phyloP scores from a whole-genome alignment of 2,888 invertebrate species.

The Adineta ricciae region DNA sequence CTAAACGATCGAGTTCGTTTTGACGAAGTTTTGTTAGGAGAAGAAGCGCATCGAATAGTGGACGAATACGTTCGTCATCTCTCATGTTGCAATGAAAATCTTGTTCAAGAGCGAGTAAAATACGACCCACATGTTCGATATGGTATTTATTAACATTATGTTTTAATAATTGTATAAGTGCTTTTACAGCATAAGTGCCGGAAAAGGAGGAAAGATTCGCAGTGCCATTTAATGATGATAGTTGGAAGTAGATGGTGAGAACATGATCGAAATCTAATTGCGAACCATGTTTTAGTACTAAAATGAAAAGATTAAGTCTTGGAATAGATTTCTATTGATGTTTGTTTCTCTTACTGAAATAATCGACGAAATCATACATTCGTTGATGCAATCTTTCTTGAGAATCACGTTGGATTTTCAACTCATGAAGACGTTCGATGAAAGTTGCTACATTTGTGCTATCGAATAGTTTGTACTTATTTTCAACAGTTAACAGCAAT shows the following conservation, averaged over 20 bases:
- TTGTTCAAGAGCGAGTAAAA: neutral
- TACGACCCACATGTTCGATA: neutral
- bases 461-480: neutral
- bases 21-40: neutral
- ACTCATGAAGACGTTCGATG: neutral
- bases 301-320: neutral
- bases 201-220: neutral
- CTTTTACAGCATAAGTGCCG: neutral
- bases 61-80: neutral
- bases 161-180: neutral
- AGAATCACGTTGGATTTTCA: neutral
- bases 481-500: neutral
- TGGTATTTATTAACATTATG: conserved; percentile 18
- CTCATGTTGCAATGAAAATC: neutral
- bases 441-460: neutral
- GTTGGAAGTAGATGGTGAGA: neutral
- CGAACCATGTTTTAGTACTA: conserved; percentile 18
- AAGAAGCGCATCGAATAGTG: neutral
- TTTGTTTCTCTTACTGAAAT: neutral
- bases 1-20: neutral
- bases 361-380: neutral
- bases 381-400: neutral
- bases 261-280: neutral
- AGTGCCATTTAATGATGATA: neutral
- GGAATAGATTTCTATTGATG: no score